Evolutionary conservation across 2,888 invertebrate species (phyloP).

Genomic region (Hymenopus coronatus): DNA sequence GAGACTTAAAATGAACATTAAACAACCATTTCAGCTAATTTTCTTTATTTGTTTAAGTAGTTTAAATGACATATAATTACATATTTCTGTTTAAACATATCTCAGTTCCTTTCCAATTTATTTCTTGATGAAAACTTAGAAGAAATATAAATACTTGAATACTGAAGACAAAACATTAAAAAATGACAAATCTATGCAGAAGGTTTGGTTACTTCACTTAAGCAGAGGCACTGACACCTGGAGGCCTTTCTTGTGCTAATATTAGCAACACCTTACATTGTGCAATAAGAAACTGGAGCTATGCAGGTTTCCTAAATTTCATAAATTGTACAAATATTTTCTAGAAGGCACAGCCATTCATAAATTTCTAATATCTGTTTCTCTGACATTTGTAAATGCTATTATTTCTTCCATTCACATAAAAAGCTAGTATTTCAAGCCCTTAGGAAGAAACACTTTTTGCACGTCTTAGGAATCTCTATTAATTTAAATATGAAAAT

Average conservation of each 20-base stretch:
- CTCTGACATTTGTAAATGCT: not conserved
- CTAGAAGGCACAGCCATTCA: not conserved
- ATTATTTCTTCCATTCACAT: not conserved
- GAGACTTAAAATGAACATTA: no score
- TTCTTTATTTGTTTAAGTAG: not conserved
- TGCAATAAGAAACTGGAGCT: not conserved
- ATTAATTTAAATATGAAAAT: not conserved
- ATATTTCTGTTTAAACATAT: not conserved
- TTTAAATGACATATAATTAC: not conserved
- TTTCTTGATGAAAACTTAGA: not conserved
- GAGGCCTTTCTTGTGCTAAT: not conserved
- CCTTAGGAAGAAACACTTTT: not conserved
- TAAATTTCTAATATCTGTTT: not conserved
- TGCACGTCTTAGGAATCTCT: not conserved
- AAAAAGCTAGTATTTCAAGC: not conserved
- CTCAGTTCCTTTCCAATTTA: not conserved
- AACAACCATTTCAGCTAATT: not conserved
- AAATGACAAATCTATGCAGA: not conserved
- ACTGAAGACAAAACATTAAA: not conserved
- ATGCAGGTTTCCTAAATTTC: not conserved
- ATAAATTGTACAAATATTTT: not conserved
- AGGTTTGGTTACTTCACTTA: not conserved
- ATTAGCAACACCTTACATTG: not conserved
- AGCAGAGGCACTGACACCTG: not conserved
- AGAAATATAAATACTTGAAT: not conserved